phyloP scores from a whole-genome alignment of 2,797 vertebrate species.

The Pipistrellus pipistrellus region DNA sequence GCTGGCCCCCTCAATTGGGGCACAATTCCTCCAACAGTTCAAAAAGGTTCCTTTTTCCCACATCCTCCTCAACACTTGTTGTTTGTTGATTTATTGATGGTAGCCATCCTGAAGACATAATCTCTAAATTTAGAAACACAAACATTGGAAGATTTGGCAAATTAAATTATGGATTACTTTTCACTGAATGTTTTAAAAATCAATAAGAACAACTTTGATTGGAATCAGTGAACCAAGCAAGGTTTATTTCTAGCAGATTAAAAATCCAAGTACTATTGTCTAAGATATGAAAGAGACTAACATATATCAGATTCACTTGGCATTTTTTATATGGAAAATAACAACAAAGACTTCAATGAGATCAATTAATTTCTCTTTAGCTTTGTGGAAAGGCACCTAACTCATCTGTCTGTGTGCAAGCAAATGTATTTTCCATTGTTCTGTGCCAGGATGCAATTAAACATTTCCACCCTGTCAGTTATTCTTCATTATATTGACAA shows the following conservation, averaged over 20 bases:
- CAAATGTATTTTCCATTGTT: background rate
- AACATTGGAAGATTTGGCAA: background rate
- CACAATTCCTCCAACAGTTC: background rate
- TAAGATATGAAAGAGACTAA: conserved; percentile 37
- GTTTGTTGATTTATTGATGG: background rate
- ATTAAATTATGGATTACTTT: conserved; percentile 49
- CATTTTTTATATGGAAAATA: conserved; percentile 25
- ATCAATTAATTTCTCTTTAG: conserved; percentile 58
- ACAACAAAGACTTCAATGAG: background rate
- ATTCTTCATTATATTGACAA: background rate
- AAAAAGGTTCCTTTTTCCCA: background rate
- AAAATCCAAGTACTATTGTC: conserved; percentile 10
- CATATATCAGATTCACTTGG: background rate
- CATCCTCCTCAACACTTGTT: background rate
- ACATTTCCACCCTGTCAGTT: background rate
- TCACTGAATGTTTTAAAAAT: conserved; percentile 47
- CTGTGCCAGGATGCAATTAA: background rate
- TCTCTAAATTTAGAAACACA: background rate
- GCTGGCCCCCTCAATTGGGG: no score
- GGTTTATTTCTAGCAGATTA: conserved; percentile 49
- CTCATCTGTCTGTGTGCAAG: background rate
- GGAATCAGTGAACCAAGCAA: background rate
- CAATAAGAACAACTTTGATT: conserved; percentile 63
- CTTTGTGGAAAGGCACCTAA: background rate
- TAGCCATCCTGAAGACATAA: background rate